Evolutionary conservation across 2,888 invertebrate species (phyloP), one percentile per base, ranked within the genome.

Genomic region (Epinotia bilunana): DNA sequence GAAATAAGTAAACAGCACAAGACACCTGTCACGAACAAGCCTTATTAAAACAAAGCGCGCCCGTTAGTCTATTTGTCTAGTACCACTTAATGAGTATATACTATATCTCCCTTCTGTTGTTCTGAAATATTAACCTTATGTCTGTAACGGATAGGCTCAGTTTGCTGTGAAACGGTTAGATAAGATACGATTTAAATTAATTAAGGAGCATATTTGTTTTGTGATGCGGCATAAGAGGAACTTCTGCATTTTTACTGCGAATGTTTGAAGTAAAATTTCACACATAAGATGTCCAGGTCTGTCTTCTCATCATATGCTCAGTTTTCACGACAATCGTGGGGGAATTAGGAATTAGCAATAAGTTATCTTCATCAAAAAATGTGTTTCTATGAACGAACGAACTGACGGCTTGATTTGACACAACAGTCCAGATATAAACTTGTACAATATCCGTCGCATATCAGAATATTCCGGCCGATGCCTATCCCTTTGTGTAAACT

Each of bases 31-130:
- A 74, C 63, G 64, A 64, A 70, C 74, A 74, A 71, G 74, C 39
- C 58, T 75, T 71, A 61, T 65, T 65, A 71, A 71, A 75, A 75
- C 75, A 75, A 74, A 72, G 75, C 53, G 13, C 6, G 43, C 16
- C 74, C 74, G 74, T 75, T 75, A 75, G 16, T 72, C 71, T 33
- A 60, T 75, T 65, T 72, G 33, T 3, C 20, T 61, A 70, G 16
- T 28, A 6, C 53, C 13, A 33, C 9, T 49, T 46, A 43, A 60
- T 39, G 39, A 23, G 28, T 33, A 33, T 16, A 60, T n/a, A 28
- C 23, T 28, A 60, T 60, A 28, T 23, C n/a, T 23, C 12, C 16
- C 18, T 46, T 46, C 16, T 5, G 4, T 23, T 5, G 43, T 46
- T 58, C 13, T 58, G 68, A 46, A 69, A 43, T 58, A 23, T 60